Evolutionary conservation across 2,113 vertebrate species (phyloP).

Genomic region (Polypterus bichir): DNA sequence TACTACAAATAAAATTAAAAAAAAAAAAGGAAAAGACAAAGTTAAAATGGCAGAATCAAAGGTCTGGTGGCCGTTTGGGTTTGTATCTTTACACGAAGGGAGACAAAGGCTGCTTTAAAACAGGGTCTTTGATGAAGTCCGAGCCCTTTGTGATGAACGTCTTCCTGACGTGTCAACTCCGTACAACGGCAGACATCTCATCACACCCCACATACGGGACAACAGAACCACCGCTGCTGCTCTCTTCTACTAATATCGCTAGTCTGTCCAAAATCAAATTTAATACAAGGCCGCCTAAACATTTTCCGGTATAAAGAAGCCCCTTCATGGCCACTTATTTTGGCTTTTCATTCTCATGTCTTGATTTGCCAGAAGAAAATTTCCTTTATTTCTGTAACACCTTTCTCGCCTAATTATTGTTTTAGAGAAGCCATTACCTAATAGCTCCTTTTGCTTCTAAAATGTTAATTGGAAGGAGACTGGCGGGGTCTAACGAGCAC

Average conservation of each 20-base stretch:
- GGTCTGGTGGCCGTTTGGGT: too few species aligned
- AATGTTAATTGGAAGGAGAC: constrained; percentile 52
- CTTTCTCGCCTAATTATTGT: constrained; percentile 39
- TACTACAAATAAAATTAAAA: too few species aligned
- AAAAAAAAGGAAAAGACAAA: too few species aligned
- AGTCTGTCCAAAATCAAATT: neutral
- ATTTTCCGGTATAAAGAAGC: neutral
- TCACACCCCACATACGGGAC: neutral
- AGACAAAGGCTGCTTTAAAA: too few species aligned
- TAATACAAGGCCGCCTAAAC: neutral
- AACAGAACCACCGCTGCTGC: neutral
- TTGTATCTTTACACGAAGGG: too few species aligned
- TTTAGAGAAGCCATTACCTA: constrained; percentile 60
- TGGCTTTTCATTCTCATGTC: constrained; percentile 46
- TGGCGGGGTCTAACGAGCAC: constrained; percentile 43
- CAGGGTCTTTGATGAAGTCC: too few species aligned
- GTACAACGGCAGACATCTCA: too few species aligned
- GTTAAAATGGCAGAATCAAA: too few species aligned
- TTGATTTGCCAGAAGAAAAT: constrained; percentile 64
- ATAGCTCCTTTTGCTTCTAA: constrained; percentile 56
- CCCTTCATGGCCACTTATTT: neutral
- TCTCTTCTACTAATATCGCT: neutral
- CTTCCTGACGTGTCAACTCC: too few species aligned
- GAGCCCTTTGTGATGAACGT: too few species aligned
- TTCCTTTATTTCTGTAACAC: constrained; percentile 36